These are phyloP conservation scores for Micronisus gabar DNA, from an alignment of 2,113 vertebrate genomes.

Conservation along the genomic window DNA sequence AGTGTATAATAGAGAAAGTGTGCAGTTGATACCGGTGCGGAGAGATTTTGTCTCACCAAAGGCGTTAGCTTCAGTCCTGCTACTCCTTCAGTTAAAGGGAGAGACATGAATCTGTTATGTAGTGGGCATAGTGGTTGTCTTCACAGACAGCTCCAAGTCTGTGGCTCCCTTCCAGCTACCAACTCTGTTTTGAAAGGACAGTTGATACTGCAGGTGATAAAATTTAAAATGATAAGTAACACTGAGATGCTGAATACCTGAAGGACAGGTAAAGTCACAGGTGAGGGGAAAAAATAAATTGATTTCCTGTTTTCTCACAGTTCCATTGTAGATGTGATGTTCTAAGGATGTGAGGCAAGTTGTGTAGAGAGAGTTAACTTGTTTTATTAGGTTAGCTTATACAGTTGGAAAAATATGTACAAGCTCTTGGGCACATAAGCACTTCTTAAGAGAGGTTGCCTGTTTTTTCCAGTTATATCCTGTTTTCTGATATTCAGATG, in stretches of 20 bases:
- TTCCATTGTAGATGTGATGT: neutral
- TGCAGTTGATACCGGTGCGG: fast-evolving
- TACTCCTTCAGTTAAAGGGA: neutral
- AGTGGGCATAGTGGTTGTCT: neutral
- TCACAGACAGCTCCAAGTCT: neutral
- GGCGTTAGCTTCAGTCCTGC: neutral
- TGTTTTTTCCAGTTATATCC: neutral
- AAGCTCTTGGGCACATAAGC: neutral
- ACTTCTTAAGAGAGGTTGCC: neutral
- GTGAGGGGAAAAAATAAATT: too few species aligned
- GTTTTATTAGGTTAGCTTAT: neutral
- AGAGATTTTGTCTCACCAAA: neutral
- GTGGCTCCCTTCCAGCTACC: neutral
- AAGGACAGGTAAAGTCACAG: neutral
- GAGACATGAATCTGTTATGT: neutral
- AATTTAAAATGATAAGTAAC: neutral
- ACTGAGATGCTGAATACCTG: neutral
- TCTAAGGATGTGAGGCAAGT: neutral
- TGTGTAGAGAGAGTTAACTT: neutral
- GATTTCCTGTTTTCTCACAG: neutral
- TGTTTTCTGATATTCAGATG: neutral
- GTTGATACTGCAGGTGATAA: neutral
- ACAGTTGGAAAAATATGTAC: neutral
- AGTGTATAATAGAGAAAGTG: neutral
- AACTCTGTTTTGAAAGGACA: neutral